Evolutionary conservation across 2,113 vertebrate genomes (phyloP).

Genomic region (Leiothrix lutea): DNA sequence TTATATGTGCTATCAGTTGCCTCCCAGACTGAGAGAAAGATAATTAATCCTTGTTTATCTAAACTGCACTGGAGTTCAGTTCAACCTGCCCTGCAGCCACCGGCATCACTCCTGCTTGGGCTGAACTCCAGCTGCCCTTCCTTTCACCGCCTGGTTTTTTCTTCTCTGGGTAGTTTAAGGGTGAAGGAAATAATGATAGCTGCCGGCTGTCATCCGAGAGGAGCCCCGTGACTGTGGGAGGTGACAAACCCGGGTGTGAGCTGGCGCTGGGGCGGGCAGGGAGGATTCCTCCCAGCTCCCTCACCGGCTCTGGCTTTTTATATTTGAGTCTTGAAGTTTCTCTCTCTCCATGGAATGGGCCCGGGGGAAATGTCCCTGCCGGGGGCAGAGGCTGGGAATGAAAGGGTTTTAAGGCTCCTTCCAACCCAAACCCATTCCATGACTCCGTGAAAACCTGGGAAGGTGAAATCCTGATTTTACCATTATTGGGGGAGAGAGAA

Average conservation of each 20-base stretch:
- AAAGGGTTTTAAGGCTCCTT: neutral
- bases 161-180: neutral
- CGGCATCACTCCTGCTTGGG: slow-evolving; percentile 28
- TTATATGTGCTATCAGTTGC: slow-evolving; percentile 69
- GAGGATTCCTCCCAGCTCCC: neutral
- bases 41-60: slow-evolving; percentile 74
- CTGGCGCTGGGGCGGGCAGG: too few species aligned
- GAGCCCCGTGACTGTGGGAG: neutral
- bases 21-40: slow-evolving; percentile 64
- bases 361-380: neutral
- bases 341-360: neutral
- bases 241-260: accelerated
- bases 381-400: neutral
- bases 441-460: neutral
- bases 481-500: neutral
- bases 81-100: slow-evolving; percentile 49
- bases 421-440: neutral
- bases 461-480: neutral
- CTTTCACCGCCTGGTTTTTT: neutral
- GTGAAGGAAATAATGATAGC: neutral
- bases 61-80: slow-evolving; percentile 41
- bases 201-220: neutral
- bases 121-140: slow-evolving; percentile 17
- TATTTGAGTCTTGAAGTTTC: neutral
- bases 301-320: accelerated